These are phyloP conservation scores for Prunella fulvescens DNA, from an alignment of 2,113 vertebrate genomes.

Conservation along the genomic window DNA sequence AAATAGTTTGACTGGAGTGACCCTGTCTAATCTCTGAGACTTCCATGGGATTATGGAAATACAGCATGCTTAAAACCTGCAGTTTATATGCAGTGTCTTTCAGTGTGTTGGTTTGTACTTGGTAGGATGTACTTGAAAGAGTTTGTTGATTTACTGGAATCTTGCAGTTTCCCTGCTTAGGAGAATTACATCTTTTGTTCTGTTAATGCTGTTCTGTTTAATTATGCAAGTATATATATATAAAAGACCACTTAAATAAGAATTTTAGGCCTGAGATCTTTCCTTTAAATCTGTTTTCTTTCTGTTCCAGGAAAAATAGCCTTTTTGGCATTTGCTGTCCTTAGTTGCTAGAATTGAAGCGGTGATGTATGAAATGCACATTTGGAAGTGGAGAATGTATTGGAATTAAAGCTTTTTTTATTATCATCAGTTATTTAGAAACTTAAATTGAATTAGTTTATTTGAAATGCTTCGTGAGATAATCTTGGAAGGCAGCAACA, in stretches of 20 bases:
- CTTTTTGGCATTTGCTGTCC: background rate
- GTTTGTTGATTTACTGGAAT: background rate
- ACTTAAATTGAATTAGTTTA: background rate
- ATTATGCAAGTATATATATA: background rate
- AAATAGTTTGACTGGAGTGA: background rate
- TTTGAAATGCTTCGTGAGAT: background rate
- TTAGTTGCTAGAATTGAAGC: background rate
- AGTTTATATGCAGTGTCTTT: background rate
- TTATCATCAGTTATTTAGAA: background rate
- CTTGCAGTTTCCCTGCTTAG: background rate
- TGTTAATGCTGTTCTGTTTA: background rate
- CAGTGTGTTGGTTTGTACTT: background rate
- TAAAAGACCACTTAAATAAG: background rate
- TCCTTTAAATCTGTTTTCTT: background rate
- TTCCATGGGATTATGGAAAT: background rate
- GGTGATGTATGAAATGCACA: background rate
- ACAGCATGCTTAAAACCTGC: background rate
- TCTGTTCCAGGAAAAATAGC: background rate
- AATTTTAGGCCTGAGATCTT: background rate
- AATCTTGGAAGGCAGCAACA: background rate
- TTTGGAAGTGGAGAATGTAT: background rate
- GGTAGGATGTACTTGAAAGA: background rate
- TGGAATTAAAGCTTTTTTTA: background rate
- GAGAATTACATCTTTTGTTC: background rate
- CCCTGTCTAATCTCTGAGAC: background rate